Evolutionary conservation across 2,797 vertebrate genomes (phyloP).

Genomic region (Hirundo rustica): DNA sequence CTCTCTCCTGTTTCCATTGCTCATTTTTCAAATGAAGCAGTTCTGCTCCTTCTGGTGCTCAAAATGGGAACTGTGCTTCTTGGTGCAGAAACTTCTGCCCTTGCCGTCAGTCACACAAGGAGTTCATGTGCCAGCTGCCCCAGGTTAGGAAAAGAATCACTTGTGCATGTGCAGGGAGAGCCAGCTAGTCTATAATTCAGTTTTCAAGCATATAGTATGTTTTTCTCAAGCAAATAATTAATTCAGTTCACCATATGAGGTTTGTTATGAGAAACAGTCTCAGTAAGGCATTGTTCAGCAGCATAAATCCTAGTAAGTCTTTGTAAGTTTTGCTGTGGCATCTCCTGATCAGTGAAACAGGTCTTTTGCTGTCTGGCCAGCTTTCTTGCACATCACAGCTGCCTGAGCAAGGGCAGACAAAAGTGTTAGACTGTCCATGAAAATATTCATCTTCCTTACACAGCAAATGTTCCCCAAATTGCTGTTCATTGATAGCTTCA

Average conservation of each 20-base stretch:
- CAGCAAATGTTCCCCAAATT: neutral
- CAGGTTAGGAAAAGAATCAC: neutral
- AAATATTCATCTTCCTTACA: neutral
- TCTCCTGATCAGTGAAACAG: neutral
- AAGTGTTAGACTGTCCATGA: neutral
- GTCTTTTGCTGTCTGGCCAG: neutral
- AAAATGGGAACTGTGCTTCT: neutral
- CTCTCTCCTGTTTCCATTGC: neutral
- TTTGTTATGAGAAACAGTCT: neutral
- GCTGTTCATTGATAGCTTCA: neutral
- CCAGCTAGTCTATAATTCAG: neutral
- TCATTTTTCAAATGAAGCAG: slow-evolving; percentile 31
- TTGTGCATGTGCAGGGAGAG: neutral
- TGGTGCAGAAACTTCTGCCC: neutral
- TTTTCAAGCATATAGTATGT: neutral
- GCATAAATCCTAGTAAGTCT: neutral
- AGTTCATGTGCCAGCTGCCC: neutral
- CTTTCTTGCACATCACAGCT: neutral
- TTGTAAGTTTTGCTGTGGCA: neutral
- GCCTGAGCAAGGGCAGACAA: neutral
- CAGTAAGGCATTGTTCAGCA: neutral
- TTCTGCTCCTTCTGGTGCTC: neutral
- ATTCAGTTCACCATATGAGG: neutral
- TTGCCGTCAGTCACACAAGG: neutral
- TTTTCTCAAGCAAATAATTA: slow-evolving; percentile 19